Evolutionary conservation across 1,140 invertebrate species (phyloP), one percentile per base, ranked within the genome.

Genomic region (Zaprionus tsacasi): DNA sequence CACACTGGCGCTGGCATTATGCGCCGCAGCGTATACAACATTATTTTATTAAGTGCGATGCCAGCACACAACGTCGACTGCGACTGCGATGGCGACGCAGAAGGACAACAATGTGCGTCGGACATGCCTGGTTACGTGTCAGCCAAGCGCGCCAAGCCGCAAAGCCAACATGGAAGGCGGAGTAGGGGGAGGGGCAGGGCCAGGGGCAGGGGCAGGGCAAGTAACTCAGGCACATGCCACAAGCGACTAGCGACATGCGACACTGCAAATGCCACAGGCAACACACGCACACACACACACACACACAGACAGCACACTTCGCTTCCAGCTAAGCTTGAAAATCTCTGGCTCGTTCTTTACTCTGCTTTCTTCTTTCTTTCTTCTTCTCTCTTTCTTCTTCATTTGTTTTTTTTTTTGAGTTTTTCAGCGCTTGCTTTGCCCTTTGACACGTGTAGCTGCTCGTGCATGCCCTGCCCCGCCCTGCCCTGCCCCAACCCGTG

Each of bases 21-120:
- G 82, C 76, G 76, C 69, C 76, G 59, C 79, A 82, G 65, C 76
- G 77, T 73, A 82, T 87, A 71, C 80, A 87, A 79, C 79, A 80
- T 87, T 87, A 87, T 88, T 79, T 82, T 88, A 82, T 87, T 82
- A 82, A 87, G 83, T 87, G 82, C 72, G 83, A 57, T 60, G 10
- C 3, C 35, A 21, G 3, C 7, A 36, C 38, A 36, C 7, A 12
- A 36, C 7, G 17, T 21, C 8, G 66, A 30, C 43, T 17, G 35
- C 50, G 56, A 7, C n/a, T 3, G 60, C 10, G 30, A n/a, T 15
- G 8, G 6, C n/a, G 6, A 15, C 6, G 58, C 17, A 21, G 67
- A 30, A 38, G 30, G 40, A 43, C 74, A 79, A 83, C 81, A 83
- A 70, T 79, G 70, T 83, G 81, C 76, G 64, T 70, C 55, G 56